These are phyloP conservation scores for Oxyura jamaicensis DNA, from an alignment of 2,113 vertebrate species.

Conservation along the genomic window DNA sequence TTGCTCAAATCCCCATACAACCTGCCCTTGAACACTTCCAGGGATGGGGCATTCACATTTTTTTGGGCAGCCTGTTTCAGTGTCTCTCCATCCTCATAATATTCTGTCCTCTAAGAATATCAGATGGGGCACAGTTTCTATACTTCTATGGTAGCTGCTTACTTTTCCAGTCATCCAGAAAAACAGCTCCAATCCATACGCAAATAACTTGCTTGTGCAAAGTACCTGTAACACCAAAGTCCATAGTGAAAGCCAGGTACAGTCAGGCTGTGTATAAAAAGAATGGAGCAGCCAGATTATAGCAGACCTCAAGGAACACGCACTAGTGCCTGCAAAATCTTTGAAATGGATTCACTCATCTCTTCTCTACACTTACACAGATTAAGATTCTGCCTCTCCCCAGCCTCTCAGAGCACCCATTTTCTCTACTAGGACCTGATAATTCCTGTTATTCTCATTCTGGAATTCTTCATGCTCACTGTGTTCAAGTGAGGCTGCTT, in stretches of 20 bases:
- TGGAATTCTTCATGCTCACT: neutral
- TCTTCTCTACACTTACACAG: neutral
- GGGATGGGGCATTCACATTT: too few species aligned
- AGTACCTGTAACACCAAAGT: neutral
- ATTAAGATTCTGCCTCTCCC: neutral
- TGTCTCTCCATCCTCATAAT: too few species aligned
- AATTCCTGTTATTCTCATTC: neutral
- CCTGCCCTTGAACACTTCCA: too few species aligned
- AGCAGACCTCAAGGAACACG: neutral
- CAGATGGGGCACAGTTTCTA: neutral
- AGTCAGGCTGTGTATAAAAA: neutral
- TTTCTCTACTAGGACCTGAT: neutral
- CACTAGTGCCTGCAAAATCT: neutral
- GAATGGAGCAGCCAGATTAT: neutral
- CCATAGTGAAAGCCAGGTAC: neutral
- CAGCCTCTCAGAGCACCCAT: neutral
- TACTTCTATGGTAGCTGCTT: neutral
- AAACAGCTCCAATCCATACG: neutral
- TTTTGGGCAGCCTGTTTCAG: too few species aligned
- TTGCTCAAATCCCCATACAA: too few species aligned
- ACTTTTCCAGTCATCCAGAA: neutral
- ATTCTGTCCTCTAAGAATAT: neutral
- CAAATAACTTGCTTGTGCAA: neutral
- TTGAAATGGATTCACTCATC: neutral
- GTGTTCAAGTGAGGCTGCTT: neutral